phyloP scores from a whole-genome alignment of 1,140 invertebrate species.

The Eriosoma lanigerum region DNA sequence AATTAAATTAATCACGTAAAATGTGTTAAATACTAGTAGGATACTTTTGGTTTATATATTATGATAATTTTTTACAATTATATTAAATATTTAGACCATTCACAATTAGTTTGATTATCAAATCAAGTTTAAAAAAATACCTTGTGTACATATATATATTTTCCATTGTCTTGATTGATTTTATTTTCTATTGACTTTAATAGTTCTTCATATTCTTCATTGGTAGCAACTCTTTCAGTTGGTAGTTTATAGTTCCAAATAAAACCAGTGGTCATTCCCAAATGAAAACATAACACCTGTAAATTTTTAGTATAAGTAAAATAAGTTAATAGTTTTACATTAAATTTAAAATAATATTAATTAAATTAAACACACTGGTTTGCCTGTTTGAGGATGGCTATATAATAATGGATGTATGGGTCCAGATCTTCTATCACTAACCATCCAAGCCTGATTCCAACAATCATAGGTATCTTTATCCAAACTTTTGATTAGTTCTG shows the following conservation, averaged over 20 bases:
- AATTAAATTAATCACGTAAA: no score
- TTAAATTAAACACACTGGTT: conserved; percentile 53
- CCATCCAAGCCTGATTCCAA: conserved; percentile 61
- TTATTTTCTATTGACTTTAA: conserved; percentile 60
- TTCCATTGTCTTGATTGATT: conserved; percentile 59
- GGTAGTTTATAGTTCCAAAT: conserved; percentile 59
- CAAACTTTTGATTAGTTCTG: conserved; percentile 59
- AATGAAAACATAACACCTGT: conserved; percentile 61
- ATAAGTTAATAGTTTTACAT: not conserved
- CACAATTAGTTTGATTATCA: no score
- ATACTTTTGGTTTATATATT: no score
- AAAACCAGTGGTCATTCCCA: conserved; percentile 61
- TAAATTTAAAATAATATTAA: conserved; percentile 20
- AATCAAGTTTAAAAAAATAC: conserved; percentile 55
- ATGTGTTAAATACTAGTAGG: no score
- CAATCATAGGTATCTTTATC: conserved; percentile 55
- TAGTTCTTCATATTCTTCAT: conserved; percentile 58
- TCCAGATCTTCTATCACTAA: conserved; percentile 58
- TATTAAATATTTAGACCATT: no score
- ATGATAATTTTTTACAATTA: no score
- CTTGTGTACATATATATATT: conserved; percentile 60
- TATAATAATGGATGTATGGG: conserved; percentile 61
- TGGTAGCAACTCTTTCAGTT: conserved; percentile 56
- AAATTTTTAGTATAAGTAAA: conserved; percentile 42
- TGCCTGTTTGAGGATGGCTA: conserved; percentile 56